phyloP scores from a whole-genome alignment of 2,888 invertebrate species.

The Orchesellides sinensis region DNA sequence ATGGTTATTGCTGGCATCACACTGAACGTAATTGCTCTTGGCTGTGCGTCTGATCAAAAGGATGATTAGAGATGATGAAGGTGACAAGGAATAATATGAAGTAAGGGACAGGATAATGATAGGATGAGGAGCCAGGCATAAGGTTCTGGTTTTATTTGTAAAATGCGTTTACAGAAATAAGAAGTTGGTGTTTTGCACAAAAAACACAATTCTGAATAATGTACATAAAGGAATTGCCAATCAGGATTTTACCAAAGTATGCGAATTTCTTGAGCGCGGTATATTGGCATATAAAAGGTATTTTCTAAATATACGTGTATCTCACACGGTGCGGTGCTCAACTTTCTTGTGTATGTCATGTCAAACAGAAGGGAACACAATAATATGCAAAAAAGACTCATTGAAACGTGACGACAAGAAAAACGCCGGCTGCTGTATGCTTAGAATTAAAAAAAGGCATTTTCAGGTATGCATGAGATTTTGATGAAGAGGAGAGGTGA shows the following conservation, averaged over 20 bases:
- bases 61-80: constrained; percentile 11
- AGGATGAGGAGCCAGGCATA: constrained; percentile 34
- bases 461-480: constrained; percentile 20
- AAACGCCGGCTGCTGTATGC: constrained; percentile 47
- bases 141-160: constrained; percentile 9
- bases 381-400: constrained; percentile 33
- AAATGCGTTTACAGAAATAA: too few species aligned
- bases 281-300: too few species aligned
- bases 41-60: constrained; percentile 2
- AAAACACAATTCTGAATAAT: too few species aligned
- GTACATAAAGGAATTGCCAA: too few species aligned
- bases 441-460: constrained; percentile 9
- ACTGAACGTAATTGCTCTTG: not conserved
- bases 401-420: constrained; percentile 58
- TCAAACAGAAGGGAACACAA: too few species aligned
- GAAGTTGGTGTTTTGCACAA: too few species aligned
- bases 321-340: too few species aligned
- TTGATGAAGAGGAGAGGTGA: constrained; percentile 23
- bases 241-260: too few species aligned
- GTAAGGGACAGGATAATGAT: constrained; percentile 17
- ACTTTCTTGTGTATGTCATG: too few species aligned
- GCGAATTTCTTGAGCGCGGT: too few species aligned
- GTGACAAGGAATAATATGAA: constrained; percentile 7
- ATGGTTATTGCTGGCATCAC: constrained; percentile 1
- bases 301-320: too few species aligned